These are phyloP conservation scores for Notolabrus celidotus DNA, from an alignment of 2,797 vertebrate species.

Conservation along the genomic window DNA sequence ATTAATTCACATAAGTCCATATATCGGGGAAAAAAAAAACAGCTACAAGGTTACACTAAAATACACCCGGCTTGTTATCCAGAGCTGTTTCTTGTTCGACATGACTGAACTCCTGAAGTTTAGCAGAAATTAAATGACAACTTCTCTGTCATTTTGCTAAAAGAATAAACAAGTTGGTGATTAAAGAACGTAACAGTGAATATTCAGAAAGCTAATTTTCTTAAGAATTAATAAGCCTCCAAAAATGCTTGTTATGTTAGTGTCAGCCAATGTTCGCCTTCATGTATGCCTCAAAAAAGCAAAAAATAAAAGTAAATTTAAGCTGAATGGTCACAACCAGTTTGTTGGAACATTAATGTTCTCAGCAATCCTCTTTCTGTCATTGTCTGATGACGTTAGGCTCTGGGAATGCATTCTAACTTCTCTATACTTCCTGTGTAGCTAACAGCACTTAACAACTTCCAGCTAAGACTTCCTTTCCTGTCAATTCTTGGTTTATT, in stretches of 20 bases:
- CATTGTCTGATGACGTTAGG: too few species aligned
- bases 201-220: background rate
- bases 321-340: conserved; percentile 20
- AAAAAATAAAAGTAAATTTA: background rate
- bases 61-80: background rate
- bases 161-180: too few species aligned
- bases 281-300: background rate
- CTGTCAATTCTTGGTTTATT: too few species aligned
- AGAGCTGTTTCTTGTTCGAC: background rate
- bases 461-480: too few species aligned
- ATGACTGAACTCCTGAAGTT: too few species aligned
- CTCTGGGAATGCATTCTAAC: too few species aligned
- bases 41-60: background rate
- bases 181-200: background rate
- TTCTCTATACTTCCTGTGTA: too few species aligned
- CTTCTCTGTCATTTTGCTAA: too few species aligned
- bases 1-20: background rate
- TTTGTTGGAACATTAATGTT: too few species aligned
- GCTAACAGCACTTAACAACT: too few species aligned
- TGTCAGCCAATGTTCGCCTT: background rate
- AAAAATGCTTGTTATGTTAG: conserved; percentile 8
- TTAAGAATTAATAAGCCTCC: conserved; percentile 3
- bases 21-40: background rate
- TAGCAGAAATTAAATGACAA: too few species aligned
- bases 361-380: too few species aligned